These are phyloP conservation scores for Spermophilus dauricus DNA, from an alignment of 2,113 vertebrate genomes.

Conservation along the genomic window DNA sequence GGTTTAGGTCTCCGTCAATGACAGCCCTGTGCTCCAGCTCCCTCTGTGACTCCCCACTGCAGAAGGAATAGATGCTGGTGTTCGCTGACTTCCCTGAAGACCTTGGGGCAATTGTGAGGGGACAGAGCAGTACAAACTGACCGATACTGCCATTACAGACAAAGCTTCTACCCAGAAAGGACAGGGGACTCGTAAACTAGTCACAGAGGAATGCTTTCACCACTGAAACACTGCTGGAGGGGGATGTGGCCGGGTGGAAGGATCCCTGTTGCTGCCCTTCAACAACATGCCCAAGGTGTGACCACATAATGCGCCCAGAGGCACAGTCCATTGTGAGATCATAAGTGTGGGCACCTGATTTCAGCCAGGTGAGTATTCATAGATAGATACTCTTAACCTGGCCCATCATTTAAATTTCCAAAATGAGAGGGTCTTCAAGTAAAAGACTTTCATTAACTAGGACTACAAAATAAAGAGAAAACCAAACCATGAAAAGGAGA, in stretches of 20 bases:
- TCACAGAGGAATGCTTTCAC: neutral
- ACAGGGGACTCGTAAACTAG: neutral
- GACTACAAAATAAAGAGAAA: conserved; percentile 31
- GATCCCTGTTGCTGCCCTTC: neutral
- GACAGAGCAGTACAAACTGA: neutral
- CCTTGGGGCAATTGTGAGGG: neutral
- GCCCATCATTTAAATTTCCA: conserved; percentile 52
- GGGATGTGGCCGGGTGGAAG: neutral
- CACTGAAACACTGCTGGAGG: neutral
- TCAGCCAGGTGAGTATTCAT: neutral
- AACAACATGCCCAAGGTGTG: neutral
- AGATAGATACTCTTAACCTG: neutral
- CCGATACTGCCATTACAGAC: neutral
- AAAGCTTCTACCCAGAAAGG: neutral
- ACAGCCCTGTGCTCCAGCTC: neutral
- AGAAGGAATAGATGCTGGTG: neutral
- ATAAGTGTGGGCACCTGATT: neutral
- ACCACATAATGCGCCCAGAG: neutral
- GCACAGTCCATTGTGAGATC: neutral
- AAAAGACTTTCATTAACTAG: conserved; percentile 38
- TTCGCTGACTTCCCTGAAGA: neutral
- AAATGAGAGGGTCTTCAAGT: neutral
- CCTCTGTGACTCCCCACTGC: neutral
- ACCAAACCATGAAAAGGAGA: neutral
- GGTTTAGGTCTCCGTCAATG: neutral